Conservation (phyloP, 2,888 invertebrate genomes). For the Mimas tiliae region DNA sequence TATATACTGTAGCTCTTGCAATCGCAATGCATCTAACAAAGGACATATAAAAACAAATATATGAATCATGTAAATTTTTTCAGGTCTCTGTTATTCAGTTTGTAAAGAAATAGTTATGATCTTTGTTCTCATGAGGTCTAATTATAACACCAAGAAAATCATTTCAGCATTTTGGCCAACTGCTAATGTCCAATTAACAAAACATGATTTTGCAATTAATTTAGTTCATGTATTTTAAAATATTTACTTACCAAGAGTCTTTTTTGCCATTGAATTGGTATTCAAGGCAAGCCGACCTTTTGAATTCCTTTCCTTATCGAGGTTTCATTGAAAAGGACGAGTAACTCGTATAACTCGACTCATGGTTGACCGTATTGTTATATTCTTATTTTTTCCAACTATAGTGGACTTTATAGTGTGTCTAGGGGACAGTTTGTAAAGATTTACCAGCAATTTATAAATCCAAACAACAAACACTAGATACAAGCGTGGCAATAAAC, state of each 20-base stretch:
- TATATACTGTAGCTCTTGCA: not conserved
- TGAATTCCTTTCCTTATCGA: constrained; percentile 15
- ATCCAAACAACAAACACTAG: too few species aligned
- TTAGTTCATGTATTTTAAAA: not conserved
- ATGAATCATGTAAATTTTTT: not conserved
- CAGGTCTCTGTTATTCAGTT: not conserved
- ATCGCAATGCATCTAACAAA: not conserved
- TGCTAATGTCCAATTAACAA: not conserved
- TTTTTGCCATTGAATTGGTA: constrained; percentile 6
- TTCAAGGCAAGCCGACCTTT: constrained; percentile 7
- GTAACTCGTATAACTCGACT: not conserved
- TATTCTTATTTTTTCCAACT: too few species aligned
- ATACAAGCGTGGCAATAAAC: too few species aligned
- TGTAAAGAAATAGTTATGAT: not conserved
- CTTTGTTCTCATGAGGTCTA: too few species aligned
- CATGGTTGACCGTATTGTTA: not conserved
- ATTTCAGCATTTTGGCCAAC: too few species aligned
- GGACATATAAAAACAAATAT: not conserved
- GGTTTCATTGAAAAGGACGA: constrained; percentile 1
- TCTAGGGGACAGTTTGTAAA: too few species aligned
- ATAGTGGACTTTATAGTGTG: too few species aligned
- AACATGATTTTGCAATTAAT: not conserved
- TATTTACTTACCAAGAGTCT: not conserved
- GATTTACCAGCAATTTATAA: not conserved
- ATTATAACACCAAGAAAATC: too few species aligned